Evolutionary conservation across 2,113 vertebrate genomes (phyloP), one percentile per base, ranked within the genome.

Genomic region (Stigmatopora nigra): DNA sequence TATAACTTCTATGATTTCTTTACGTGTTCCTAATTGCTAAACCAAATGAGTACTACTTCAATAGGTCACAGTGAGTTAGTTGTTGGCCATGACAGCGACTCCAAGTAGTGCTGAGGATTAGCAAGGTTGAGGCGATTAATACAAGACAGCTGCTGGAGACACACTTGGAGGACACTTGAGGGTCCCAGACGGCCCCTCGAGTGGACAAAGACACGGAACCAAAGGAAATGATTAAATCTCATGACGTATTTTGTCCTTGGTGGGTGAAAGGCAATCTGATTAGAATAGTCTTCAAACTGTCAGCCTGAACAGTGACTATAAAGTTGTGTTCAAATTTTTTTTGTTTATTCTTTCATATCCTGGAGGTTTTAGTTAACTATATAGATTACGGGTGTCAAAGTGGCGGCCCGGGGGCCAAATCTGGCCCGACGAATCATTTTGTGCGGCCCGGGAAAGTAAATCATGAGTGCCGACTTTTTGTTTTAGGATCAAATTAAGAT

Each of bases 101-200:
- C 22, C 48, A 64, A 78, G 78, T 64, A 76, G 68, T 58, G 38
- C 9, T 68, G 38, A 74, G 64, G 63, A 77, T 70, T 68, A 63
- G 78, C 76, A 78, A 84, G 74, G 82, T 80, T 45, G 47, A 46
- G 64, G 70, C 72, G 71, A 78, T 80, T 81, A 81, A 71, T 58
- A 17, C 20, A 71, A 72, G 75, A 76, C 78, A 81, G 80, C 78
- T 83, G 81, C 77, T 61, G 72, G 78, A 82, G 76, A 84, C 78
- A 66, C 65, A 52, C 66, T 65, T 71, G 60, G 57, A 72, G 69
- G 69, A 64, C 52, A 49, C 16, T 48, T 2, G 64, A 70, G 64
- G 49, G 71, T 65, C 63, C 17, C 10, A 11, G 38, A 60, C 15
- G 61, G 46, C 9, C 41, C 4, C 70, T 61, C 63, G 2, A 1